Percentiles rank a stretch among this genome's conserved stretches.
Evolutionary conservation across 1,140 invertebrate species (phyloP).

Genomic region (Drosophila pandora): DNA sequence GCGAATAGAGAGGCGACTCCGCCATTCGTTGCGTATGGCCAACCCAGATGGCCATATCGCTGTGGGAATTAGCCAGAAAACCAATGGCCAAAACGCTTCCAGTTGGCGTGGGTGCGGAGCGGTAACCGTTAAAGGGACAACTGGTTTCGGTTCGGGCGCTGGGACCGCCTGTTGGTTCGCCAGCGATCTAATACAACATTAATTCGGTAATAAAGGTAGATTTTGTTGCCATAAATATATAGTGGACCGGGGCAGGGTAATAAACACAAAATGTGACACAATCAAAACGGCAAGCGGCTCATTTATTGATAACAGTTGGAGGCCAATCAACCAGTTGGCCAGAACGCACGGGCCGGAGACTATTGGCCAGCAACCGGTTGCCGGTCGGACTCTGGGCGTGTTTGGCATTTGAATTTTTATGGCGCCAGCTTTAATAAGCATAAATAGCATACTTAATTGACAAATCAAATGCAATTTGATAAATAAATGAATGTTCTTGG

Average conservation of each 20-base stretch:
- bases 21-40: conserved; percentile 33
- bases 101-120: conserved; percentile 36
- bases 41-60: conserved; percentile 31
- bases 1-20: conserved; percentile 13
- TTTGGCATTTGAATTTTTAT: conserved; percentile 52
- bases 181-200: conserved; percentile 57
- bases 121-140: conserved; percentile 43
- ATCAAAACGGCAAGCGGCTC: conserved; percentile 60
- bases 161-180: conserved; percentile 48
- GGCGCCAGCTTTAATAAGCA: conserved; percentile 65
- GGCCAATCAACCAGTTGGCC: conserved; percentile 52
- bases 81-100: conserved; percentile 31
- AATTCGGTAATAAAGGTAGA: conserved; percentile 69
- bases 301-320: conserved; percentile 74
- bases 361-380: conserved; percentile 41
- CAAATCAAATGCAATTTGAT: conserved; percentile 80
- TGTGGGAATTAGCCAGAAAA: conserved; percentile 29
- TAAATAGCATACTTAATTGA: conserved; percentile 79
- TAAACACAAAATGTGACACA: conserved; percentile 76
- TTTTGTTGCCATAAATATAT: conserved; percentile 66
- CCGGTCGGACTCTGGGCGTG: conserved; percentile 51
- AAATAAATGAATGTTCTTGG: conserved; percentile 58
- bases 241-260: conserved; percentile 18
- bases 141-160: conserved; percentile 28
- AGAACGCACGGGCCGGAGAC: conserved; percentile 18